Conservation (phyloP, 2,797 vertebrate genomes). For the Nothura maculosa region DNA sequence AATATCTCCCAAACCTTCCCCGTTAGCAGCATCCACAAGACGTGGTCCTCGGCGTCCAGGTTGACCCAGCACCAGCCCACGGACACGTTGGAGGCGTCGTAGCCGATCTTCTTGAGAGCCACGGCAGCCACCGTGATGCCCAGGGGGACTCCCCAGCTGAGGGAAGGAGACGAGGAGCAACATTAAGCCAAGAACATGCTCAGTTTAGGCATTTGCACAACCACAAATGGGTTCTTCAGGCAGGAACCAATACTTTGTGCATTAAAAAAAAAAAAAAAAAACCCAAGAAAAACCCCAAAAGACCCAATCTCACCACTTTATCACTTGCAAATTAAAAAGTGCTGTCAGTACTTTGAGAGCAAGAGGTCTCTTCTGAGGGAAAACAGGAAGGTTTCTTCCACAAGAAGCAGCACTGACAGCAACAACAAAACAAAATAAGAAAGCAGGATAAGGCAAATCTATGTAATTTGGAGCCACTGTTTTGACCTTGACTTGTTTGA, state of each 20-base stretch:
- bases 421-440: neutral
- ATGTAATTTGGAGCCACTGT: neutral
- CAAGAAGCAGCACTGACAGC: neutral
- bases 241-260: fast-evolving
- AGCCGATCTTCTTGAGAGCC: slow-evolving; percentile 92
- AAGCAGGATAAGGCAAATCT: neutral
- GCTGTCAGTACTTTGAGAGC: neutral
- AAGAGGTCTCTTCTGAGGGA: neutral
- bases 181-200: neutral
- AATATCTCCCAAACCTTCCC: slow-evolving; percentile 96
- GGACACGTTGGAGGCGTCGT: slow-evolving; percentile 93
- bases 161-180: neutral
- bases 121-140: slow-evolving; percentile 89
- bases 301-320: neutral
- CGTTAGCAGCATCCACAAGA: slow-evolving; percentile 95
- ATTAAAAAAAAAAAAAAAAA: neutral
- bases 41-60: slow-evolving; percentile 83
- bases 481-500: neutral
- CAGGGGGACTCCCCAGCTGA: slow-evolving; percentile 94
- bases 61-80: slow-evolving; percentile 98
- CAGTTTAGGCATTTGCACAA: neutral
- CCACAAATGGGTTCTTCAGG: neutral
- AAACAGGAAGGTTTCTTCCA: neutral
- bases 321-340: neutral
- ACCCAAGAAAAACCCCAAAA: too few relatives aligned